These are phyloP conservation scores for Musca domestica DNA, from an alignment of 1,140 invertebrate species.

Conservation along the genomic window DNA sequence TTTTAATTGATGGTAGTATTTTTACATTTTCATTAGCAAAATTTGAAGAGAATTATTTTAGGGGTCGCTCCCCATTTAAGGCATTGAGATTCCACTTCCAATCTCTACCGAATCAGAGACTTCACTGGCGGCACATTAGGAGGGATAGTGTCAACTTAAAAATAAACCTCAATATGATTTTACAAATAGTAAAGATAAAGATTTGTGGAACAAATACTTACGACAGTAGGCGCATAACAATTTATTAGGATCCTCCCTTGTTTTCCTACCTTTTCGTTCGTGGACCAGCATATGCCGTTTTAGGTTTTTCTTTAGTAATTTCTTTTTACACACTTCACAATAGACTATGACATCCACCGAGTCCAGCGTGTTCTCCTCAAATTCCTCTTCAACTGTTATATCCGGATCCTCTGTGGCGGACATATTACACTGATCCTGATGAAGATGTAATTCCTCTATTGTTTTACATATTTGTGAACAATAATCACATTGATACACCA, in stretches of 20 bases:
- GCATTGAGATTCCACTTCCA: too few relatives aligned
- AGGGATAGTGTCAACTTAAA: too few relatives aligned
- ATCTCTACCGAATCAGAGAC: too few relatives aligned
- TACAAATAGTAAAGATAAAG: background rate
- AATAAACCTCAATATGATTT: too few relatives aligned
- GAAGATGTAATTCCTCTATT: background rate
- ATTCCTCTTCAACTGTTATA: background rate
- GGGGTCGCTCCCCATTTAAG: background rate
- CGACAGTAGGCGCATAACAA: constrained; percentile 26
- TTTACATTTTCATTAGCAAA: background rate
- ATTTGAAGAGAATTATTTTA: background rate
- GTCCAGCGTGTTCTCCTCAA: constrained; percentile 1
- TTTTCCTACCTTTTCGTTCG: constrained; percentile 15
- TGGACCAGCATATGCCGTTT: constrained; percentile 25
- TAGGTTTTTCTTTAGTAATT: constrained; percentile 24
- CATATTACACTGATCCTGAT: background rate
- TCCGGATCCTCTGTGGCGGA: background rate
- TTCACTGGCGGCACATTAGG: too few relatives aligned
- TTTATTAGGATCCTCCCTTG: background rate
- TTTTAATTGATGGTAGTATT: constrained; percentile 6
- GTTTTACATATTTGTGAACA: constrained; percentile 3
- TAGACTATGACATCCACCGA: constrained; percentile 8
- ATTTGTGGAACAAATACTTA: constrained; percentile 19
- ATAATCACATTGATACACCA: background rate
- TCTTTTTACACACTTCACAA: constrained; percentile 24